Evolutionary conservation across 2,797 vertebrate genomes (phyloP), one percentile per base, ranked within the genome.

Genomic region (Oceanodroma leucorhoa): DNA sequence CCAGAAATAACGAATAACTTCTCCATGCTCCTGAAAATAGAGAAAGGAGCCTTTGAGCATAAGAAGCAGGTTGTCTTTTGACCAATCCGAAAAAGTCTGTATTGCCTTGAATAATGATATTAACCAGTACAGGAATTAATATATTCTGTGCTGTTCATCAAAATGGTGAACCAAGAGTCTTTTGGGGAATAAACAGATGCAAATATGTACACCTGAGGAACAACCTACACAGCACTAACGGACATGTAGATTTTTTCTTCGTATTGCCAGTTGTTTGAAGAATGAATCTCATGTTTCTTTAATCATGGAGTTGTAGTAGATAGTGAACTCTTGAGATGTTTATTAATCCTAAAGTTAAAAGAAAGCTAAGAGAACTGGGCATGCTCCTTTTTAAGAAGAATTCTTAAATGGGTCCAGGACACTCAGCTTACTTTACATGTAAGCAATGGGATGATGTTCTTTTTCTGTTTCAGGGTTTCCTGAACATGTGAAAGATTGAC

Each of bases 191-290:
- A 64, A 80, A 17, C 23, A 50, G 50, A 21, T 77, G 60, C 34
- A 62, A 17, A 40, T 58, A 57, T 1, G 3, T 29, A 71, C 32
- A 57, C 32, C 29, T 41, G 48, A 85, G 40, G 34, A 85, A 84
- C 14, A 72, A 46, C 20, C 26, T 66, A 17, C 38, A 27, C 21
- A 27, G 23, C 0, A 0, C 46, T 65, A 50, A 41, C 1, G 1
- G 30, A 46, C 1, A 1, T 46, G 27, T 23, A 36, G 27, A 9
- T 30, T 51, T 41, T 36, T 62, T 24, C 12, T 64, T 84, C n/a
- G 7, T 64, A 13, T 66, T 29, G 32, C 16, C 16, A 29, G 43
- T 55, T 70, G 20, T 57, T 83, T 75, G 64, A 83, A 55, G 36
- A 60, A 36, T 29, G 46, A 72, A 15, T 51, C 30, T 75, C 10